phyloP scores from a whole-genome alignment of 2,113 vertebrate species.

The Caranx melampygus region DNA sequence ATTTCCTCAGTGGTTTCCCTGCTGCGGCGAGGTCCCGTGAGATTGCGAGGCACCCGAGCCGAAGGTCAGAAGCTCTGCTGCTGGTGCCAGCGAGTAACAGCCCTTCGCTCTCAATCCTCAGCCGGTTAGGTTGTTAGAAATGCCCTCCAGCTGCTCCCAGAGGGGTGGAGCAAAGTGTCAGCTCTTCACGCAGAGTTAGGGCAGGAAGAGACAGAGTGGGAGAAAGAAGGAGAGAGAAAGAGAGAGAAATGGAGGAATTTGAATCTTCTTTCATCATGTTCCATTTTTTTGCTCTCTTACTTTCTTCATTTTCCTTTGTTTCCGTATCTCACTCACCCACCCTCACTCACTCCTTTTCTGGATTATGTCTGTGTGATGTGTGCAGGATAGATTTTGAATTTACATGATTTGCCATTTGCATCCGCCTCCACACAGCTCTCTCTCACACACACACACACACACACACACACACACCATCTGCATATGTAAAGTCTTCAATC shows the following conservation, averaged over 20 bases:
- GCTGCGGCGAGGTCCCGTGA: background rate
- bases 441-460: too few relatives aligned
- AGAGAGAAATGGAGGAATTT: background rate
- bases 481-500: too few relatives aligned
- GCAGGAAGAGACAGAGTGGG: too few relatives aligned
- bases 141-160: slow-evolving; percentile 64
- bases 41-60: background rate
- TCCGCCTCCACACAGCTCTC: background rate
- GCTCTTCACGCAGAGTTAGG: slow-evolving; percentile 7
- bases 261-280: background rate
- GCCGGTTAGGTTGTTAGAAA: slow-evolving; percentile 62
- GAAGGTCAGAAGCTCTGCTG: slow-evolving; percentile 49
- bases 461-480: too few relatives aligned
- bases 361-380: slow-evolving; percentile 13
- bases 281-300: background rate
- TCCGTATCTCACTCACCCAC: background rate
- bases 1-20: background rate
- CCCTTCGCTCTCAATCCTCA: slow-evolving; percentile 46
- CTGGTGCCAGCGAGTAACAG: slow-evolving; percentile 25
- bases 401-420: slow-evolving; percentile 12
- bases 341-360: background rate
- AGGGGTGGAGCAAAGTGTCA: slow-evolving; percentile 55
- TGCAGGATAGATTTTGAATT: slow-evolving; percentile 19
- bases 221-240: too few relatives aligned
- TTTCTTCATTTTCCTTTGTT: background rate